These are phyloP conservation scores for Zosterops lateralis DNA, from an alignment of 2,113 vertebrate species.

Conservation along the genomic window DNA sequence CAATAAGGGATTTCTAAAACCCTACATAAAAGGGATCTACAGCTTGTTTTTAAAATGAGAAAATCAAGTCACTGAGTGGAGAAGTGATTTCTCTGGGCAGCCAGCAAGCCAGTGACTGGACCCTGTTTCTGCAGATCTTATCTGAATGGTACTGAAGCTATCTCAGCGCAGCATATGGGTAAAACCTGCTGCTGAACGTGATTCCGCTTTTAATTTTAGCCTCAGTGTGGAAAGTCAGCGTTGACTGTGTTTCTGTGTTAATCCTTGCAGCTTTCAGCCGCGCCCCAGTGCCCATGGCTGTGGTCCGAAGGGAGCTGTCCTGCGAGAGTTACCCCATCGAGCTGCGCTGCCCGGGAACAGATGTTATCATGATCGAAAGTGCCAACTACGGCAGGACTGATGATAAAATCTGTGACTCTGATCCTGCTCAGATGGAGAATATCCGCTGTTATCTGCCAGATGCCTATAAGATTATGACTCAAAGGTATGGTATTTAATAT, in stretches of 20 bases:
- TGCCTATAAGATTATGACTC: slow-evolving; percentile 99
- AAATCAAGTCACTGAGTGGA: background rate
- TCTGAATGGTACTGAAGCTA: rapidly evolving
- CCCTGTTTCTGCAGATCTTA: background rate
- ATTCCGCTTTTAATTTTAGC: background rate
- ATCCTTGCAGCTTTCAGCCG: slow-evolving; percentile 87
- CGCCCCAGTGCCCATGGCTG: slow-evolving; percentile 95
- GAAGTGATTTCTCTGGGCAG: background rate
- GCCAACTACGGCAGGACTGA: slow-evolving; percentile 98
- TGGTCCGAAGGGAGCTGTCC: slow-evolving; percentile 95
- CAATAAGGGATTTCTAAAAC: background rate
- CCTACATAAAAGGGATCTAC: background rate
- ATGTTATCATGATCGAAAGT: slow-evolving; percentile 99
- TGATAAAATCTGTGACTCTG: slow-evolving; percentile 97
- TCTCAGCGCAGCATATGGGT: background rate
- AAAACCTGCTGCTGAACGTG: background rate
- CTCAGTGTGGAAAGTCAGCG: background rate
- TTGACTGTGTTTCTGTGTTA: background rate
- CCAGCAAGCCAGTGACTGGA: background rate
- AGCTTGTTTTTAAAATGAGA: background rate
- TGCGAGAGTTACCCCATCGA: slow-evolving; percentile 98
- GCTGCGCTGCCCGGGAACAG: slow-evolving; percentile 95
- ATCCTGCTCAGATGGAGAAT: slow-evolving; percentile 99
- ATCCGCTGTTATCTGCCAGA: slow-evolving; percentile 97
- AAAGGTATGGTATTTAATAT: slow-evolving; percentile 79